Evolutionary conservation across 2,888 invertebrate genomes (phyloP), one percentile per base, ranked within the genome.

Genomic region (Bugula neritina): DNA sequence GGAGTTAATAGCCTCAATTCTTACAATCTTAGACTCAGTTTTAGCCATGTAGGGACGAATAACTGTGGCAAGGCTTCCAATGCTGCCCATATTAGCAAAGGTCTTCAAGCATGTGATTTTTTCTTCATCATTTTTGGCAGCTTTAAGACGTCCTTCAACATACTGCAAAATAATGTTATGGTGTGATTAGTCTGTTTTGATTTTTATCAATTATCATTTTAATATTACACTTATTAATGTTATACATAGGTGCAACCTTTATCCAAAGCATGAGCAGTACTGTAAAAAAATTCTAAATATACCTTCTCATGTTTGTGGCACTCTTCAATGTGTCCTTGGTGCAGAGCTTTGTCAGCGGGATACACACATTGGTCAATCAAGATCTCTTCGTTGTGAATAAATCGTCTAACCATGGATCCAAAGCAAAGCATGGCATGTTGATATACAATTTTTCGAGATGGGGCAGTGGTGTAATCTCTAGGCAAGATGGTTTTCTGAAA

Each of bases 61-160:
- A 1, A 83, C n/a, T 73, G 34, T 77, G 43, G 0, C 79, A 78
- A 23, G 83, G 25, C 35, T 79, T 76, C 1, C 78, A 77, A 21
- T 76, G 75, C 55, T 79, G 77, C 52, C 83, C 84, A 35, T 77
- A 75, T 83, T 84, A 25, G 83, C 83, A 29, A 82, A 76, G 21
- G 81, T 80, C 72, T 79, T 78, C 71, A 85, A 70, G 43, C 76
- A 77, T 27, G 78, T 73, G 1, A 79, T 74, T 69, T 76, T 75
- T 35, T 76, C 74, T n/a, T 78, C 76, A 13, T 74, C 74, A 52
- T 69, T 69, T 1, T 69, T 17, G 17, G 73, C 35, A 3, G 54
- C 27, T 23, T 35, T 34, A 35, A 63, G 34, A 43, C 79, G 76
- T 3, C 79, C 74, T 1, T 75, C 57, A n/a, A 57, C 23, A n/a